A percentile compares a stretch with the other conserved stretches of the same genome.
Conservation (phyloP, 2,113 vertebrate species). For the Burhinus oedicnemus region DNA sequence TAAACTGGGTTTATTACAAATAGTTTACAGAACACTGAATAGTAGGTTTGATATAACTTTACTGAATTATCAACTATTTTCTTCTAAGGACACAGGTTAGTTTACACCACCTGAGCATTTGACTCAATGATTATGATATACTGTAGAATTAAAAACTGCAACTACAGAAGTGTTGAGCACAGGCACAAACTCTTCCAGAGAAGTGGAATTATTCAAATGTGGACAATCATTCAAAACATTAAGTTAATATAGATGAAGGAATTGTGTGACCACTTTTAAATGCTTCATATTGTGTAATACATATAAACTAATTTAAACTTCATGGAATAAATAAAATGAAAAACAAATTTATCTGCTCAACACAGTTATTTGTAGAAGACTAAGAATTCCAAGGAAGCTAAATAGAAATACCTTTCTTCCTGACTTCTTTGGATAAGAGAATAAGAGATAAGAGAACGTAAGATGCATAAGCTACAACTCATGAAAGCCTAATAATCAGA, state of each 20-base stretch:
- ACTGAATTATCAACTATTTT: not conserved
- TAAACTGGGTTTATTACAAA: not conserved
- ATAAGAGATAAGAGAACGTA: not conserved
- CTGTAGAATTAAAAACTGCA: not conserved
- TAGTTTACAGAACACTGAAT: not conserved
- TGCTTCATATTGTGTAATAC: not conserved
- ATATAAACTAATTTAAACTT: not conserved
- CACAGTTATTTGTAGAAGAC: not conserved
- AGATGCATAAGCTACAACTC: not conserved
- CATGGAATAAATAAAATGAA: not conserved
- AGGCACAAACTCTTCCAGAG: not conserved
- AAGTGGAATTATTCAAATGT: not conserved
- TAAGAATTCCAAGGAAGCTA: not conserved
- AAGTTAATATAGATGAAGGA: not conserved
- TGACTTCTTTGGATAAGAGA: not conserved
- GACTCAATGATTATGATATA: not conserved
- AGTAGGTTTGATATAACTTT: not conserved
- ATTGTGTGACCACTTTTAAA: not conserved
- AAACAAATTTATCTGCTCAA: not conserved
- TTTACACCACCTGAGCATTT: not conserved
- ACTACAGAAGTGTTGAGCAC: not conserved
- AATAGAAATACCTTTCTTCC: not conserved
- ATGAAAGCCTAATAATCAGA: not conserved
- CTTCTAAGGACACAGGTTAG: not conserved
- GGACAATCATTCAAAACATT: not conserved